Evolutionary conservation across 2,888 invertebrate genomes (phyloP).

Genomic region (Ormia ochracea): DNA sequence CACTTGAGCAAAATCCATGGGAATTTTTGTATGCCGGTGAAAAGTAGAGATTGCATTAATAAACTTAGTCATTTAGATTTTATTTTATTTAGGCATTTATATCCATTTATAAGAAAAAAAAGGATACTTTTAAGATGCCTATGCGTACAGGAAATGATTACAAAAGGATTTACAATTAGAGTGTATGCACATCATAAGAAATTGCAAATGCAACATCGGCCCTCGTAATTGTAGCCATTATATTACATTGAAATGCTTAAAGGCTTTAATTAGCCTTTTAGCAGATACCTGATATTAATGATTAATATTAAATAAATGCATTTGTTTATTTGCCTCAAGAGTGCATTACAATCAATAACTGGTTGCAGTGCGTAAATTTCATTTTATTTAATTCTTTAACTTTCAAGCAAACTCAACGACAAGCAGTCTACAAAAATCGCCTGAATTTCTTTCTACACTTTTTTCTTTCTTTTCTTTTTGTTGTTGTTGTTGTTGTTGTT

Average conservation of each 20-base stretch:
- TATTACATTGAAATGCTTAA: conserved; percentile 15
- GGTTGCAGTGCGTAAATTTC: conserved; percentile 47
- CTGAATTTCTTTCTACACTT: not conserved
- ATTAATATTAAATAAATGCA: conserved; percentile 36
- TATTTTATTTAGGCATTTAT: too few relatives aligned
- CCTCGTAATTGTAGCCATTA: not conserved
- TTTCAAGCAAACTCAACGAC: conserved; percentile 18
- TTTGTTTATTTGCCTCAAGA: conserved; percentile 19
- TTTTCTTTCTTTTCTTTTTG: not conserved
- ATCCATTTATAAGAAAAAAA: too few relatives aligned
- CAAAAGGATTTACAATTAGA: too few relatives aligned
- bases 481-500: not conserved
- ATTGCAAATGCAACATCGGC: not conserved
- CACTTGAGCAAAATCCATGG: too few relatives aligned
- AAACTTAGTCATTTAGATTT: too few relatives aligned
- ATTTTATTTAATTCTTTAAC: not conserved
- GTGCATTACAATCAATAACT: not conserved
- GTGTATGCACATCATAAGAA: not conserved
- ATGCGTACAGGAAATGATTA: too few relatives aligned
- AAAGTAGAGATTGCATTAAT: too few relatives aligned
- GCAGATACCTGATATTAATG: conserved; percentile 7
- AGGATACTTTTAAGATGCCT: too few relatives aligned
- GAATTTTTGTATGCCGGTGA: too few relatives aligned
- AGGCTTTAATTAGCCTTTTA: conserved; percentile 30
- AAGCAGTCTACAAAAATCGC: conserved; percentile 49